Conservation (phyloP, 2,888 invertebrate genomes). For the Agonopterix arenella region DNA sequence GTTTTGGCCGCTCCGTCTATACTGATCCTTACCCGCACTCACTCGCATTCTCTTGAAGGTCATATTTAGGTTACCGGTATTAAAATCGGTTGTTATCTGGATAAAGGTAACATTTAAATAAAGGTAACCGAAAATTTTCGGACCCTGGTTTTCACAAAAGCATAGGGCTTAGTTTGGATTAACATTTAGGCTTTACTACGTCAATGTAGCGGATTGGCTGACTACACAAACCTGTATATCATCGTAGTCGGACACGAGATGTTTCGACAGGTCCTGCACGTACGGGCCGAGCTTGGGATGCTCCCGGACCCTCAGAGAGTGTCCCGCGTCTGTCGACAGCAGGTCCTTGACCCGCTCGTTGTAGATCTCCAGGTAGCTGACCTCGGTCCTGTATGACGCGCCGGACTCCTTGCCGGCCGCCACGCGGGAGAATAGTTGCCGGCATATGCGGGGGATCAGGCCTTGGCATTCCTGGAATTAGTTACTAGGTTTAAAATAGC, state of each 20-base stretch:
- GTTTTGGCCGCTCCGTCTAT: no score
- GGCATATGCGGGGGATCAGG: conserved; percentile 90
- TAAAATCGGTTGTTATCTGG: no score
- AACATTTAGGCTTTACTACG: no score
- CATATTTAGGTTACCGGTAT: no score
- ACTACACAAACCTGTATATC: conserved; percentile 81
- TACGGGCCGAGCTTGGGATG: conserved; percentile 89
- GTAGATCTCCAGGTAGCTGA: conserved; percentile 91
- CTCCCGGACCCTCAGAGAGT: conserved; percentile 86
- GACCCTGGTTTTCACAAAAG: no score
- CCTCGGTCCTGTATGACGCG: conserved; percentile 90
- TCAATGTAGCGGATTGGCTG: no score
- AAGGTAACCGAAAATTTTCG: no score
- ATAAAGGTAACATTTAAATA: no score
- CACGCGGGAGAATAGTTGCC: conserved; percentile 88
- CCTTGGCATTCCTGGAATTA: conserved; percentile 83
- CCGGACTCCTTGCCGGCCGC: conserved; percentile 88
- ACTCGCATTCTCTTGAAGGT: no score
- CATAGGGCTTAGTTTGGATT: no score
- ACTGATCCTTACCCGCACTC: no score
- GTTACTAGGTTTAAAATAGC: no score
- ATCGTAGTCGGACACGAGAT: conserved; percentile 89
- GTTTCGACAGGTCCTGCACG: conserved; percentile 91
- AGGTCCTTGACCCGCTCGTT: conserved; percentile 89
- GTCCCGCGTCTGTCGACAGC: conserved; percentile 77